These are phyloP conservation scores for Poecilobothrus nobilitatus DNA, from an alignment of 2,888 invertebrate species.

Conservation along the genomic window DNA sequence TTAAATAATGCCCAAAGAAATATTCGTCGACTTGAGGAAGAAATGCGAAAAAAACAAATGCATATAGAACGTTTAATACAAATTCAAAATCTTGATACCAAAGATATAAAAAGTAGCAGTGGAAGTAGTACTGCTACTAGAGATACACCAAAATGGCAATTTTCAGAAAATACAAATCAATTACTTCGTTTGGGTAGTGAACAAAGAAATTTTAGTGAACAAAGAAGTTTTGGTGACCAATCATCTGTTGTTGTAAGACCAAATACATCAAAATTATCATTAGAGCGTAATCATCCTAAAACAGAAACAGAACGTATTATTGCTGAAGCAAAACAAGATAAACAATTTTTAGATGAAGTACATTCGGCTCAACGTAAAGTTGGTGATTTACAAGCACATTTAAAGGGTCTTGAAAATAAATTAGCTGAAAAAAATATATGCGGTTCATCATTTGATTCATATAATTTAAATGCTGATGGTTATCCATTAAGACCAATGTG, in stretches of 20 bases:
- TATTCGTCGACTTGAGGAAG: conserved; percentile 78
- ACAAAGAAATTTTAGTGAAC: conserved; percentile 51
- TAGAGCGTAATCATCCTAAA: conserved; percentile 16
- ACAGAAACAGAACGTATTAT: conserved; percentile 71
- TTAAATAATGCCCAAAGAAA: conserved; percentile 84
- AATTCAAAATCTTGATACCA: conserved; percentile 77
- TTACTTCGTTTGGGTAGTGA: conserved; percentile 45
- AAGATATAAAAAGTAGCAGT: conserved; percentile 47
- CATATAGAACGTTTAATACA: conserved; percentile 79
- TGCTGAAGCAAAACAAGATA: conserved; percentile 76
- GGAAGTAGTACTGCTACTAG: conserved; percentile 23
- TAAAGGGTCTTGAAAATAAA: conserved; percentile 76
- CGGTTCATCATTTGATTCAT: conserved; percentile 27
- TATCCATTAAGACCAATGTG: conserved; percentile 23
- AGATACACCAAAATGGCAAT: conserved; percentile 53
- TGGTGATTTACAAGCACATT: conserved; percentile 80
- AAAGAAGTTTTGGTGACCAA: conserved; percentile 73
- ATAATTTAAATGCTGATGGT: conserved; percentile 25
- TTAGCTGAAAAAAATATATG: conserved; percentile 71
- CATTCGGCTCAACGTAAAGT: conserved; percentile 76
- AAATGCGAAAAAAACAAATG: conserved; percentile 76
- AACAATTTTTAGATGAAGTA: conserved; percentile 81
- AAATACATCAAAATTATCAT: conserved; percentile 70
- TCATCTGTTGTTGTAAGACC: conserved; percentile 53
- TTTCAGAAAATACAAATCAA: conserved; percentile 61